These are phyloP conservation scores for Ephestia elutella DNA, from an alignment of 1,140 invertebrate genomes.

Conservation along the genomic window DNA sequence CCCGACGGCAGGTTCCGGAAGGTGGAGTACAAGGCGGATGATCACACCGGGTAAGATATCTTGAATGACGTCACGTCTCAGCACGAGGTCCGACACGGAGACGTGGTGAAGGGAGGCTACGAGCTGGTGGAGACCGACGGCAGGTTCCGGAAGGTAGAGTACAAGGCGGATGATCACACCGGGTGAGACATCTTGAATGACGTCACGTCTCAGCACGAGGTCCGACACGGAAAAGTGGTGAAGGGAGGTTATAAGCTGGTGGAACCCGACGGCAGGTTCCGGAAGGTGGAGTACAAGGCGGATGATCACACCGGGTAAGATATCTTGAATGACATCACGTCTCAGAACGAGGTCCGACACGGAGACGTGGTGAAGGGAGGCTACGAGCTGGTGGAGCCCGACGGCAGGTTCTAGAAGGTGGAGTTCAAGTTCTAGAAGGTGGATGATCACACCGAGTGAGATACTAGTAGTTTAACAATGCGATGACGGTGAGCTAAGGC, in stretches of 20 bases:
- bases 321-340: conserved; percentile 71
- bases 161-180: conserved; percentile 74
- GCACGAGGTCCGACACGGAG: conserved; percentile 72
- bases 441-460: conserved; percentile 69
- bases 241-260: conserved; percentile 76
- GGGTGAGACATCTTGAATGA: conserved; percentile 65
- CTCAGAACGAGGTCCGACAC: conserved; percentile 69
- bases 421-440: conserved; percentile 77
- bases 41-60: conserved; percentile 57
- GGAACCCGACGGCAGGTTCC: conserved; percentile 75
- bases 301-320: conserved; percentile 69
- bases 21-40: conserved; percentile 76
- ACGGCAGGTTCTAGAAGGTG: conserved; percentile 75
- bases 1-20: conserved; percentile 76
- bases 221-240: conserved; percentile 74
- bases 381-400: conserved; percentile 76
- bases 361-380: conserved; percentile 77
- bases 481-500: too few species aligned
- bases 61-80: conserved; percentile 75
- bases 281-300: conserved; percentile 77
- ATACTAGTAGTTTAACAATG: too few species aligned
- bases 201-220: conserved; percentile 72
- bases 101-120: conserved; percentile 77
- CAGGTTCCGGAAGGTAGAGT: conserved; percentile 75
- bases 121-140: conserved; percentile 77